Evolutionary conservation across 2,797 vertebrate genomes (phyloP), one percentile per base, ranked within the genome.

Genomic region (Hafferia zeledoni): DNA sequence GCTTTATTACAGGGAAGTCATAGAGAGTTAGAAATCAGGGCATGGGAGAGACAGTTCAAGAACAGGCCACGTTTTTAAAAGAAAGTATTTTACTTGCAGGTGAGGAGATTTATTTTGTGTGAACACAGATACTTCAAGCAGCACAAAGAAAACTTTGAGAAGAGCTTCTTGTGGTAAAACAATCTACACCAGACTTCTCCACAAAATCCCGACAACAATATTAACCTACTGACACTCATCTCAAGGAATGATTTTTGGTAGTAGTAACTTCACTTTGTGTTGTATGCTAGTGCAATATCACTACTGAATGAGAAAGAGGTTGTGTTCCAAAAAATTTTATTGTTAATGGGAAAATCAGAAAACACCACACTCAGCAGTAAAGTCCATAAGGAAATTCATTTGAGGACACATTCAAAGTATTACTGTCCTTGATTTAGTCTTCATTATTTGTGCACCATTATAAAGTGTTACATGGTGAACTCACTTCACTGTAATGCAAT

Each of bases 311-410:
- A 83, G 87, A 90, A 91, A 81, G 68, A 92, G 31, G 43, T 67
- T 47, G 25, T 64, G 56, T 94, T 95, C 91, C 95, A 95, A 78
- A 87, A 94, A 93, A 39, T 13, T 50, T 96, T 96, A 93, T 87
- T 97, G 72, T 95, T 89, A 94, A 96, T 96, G 93, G n/a, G 49
- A 94, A 95, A 93, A 95, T 94, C 93, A 96, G 87, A 93, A 87
- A 84, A 83, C 76, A 82, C 57, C 56, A 65, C 64, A 69, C 30
- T 94, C 71, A 5, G n/a, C 81, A 63, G 43, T 75, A 55, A 74
- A 82, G 81, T 49, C 61, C 93, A 83, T 71, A 86, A 90, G 95
- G 91, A 95, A 96, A 94, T 50, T 85, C 78, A 69, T 63, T 92
- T 77, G 75, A 46, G 7, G 69, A 53, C 52, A 65, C n/a, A 92